Percentiles rank a stretch among this genome's conserved stretches.
Conservation (phyloP, 1,140 invertebrate genomes). For the Megalopta genalis region DNA sequence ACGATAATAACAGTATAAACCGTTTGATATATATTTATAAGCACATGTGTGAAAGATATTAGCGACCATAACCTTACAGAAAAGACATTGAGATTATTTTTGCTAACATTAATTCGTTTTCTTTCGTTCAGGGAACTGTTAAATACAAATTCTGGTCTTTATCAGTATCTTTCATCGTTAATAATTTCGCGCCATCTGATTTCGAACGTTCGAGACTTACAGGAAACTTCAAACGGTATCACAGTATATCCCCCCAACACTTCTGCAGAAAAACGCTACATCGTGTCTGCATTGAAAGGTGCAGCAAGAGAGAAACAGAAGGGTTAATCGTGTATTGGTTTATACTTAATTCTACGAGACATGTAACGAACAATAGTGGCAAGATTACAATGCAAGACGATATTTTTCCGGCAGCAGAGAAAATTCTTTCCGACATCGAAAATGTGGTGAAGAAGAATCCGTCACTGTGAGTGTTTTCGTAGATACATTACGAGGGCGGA, state of each 20-base stretch:
- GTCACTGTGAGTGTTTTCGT: constrained; percentile 84
- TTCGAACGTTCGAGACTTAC: constrained; percentile 39
- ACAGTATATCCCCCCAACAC: constrained; percentile 39
- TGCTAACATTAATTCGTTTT: not conserved
- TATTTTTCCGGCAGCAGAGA: constrained; percentile 84
- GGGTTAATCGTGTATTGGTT: constrained; percentile 51
- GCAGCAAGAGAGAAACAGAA: constrained; percentile 51
- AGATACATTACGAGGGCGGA: constrained; percentile 62
- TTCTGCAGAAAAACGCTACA: constrained; percentile 60
- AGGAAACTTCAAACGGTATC: constrained; percentile 37
- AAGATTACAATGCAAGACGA: constrained; percentile 81
- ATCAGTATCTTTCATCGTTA: not conserved
- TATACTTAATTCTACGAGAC: constrained; percentile 56
- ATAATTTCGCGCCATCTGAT: constrained; percentile 30
- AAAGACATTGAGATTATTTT: not conserved
- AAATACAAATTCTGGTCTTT: not conserved
- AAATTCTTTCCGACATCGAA: constrained; percentile 88
- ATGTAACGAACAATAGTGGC: constrained; percentile 60
- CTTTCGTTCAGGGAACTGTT: not conserved
- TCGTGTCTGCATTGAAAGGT: constrained; percentile 63
- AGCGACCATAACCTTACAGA: not conserved
- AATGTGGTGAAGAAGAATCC: constrained; percentile 86
- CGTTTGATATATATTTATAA: not conserved
- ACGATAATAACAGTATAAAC: not conserved
- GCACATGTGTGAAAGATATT: not conserved